A percentile compares a stretch with the other conserved stretches of the same genome.
These are phyloP conservation scores for Altica lythri DNA, from an alignment of 2,888 invertebrate genomes.

Conservation along the genomic window DNA sequence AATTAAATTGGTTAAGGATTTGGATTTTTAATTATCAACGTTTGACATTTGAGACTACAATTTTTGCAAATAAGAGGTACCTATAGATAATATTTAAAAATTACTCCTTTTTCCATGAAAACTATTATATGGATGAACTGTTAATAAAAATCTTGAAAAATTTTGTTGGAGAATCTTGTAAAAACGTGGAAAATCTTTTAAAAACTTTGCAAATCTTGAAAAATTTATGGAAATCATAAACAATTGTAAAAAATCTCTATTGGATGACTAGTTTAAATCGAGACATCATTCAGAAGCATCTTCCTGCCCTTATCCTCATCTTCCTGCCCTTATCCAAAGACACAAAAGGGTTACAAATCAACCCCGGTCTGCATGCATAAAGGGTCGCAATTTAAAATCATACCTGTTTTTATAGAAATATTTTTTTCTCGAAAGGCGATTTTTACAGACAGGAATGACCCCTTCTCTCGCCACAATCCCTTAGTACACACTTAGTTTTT, in stretches of 20 bases:
- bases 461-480: conserved; percentile 41
- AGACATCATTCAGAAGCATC: conserved; percentile 36
- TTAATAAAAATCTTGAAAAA: background rate
- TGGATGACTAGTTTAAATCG: conserved; percentile 35
- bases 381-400: conserved; percentile 45
- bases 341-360: conserved; percentile 32
- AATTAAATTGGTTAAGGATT: too few relatives aligned
- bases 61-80: too few relatives aligned
- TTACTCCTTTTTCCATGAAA: too few relatives aligned
- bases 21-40: too few relatives aligned
- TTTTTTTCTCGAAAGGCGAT: conserved; percentile 49
- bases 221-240: conserved; percentile 1
- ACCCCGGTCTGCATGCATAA: conserved; percentile 34
- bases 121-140: background rate
- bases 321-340: conserved; percentile 31
- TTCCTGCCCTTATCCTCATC: conserved; percentile 30
- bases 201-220: too few relatives aligned
- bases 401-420: conserved; percentile 53
- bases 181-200: background rate
- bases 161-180: too few relatives aligned
- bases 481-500: conserved; percentile 46
- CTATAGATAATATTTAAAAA: too few relatives aligned
- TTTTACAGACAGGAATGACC: conserved; percentile 54
- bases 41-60: too few relatives aligned
- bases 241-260: conserved; percentile 31